phyloP scores from a whole-genome alignment of 2,113 vertebrate genomes.

The Ceuthmochares aereus region DNA sequence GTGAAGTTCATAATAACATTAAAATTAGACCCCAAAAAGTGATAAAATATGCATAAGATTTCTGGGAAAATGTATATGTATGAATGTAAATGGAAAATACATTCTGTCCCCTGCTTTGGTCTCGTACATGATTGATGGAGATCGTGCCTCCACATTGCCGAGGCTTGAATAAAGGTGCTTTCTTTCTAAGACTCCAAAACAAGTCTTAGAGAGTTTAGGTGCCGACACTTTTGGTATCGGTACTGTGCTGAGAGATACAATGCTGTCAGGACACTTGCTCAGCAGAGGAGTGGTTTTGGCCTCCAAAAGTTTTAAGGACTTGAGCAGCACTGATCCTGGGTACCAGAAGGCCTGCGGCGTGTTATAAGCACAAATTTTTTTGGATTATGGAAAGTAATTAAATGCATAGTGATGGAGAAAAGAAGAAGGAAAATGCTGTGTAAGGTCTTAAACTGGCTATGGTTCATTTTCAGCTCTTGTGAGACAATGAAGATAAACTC shows the following conservation, averaged over 20 bases:
- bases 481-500: not conserved
- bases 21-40: no score
- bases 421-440: not conserved
- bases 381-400: not conserved
- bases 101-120: no score
- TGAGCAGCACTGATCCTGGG: rapidly evolving
- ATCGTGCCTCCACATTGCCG: no score
- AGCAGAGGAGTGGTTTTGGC: not conserved
- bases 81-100: no score
- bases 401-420: not conserved
- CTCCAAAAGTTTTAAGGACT: not conserved
- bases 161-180: no score
- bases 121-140: no score
- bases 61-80: no score
- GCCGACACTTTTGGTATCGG: no score
- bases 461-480: not conserved
- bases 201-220: no score
- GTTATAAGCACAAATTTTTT: not conserved
- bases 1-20: no score
- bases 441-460: not conserved
- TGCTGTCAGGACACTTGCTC: not conserved
- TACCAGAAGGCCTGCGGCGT: not conserved
- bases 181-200: no score
- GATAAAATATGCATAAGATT: no score
- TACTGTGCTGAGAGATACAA: not conserved